Percentiles rank a stretch among this genome's conserved stretches.
Evolutionary conservation across 2,888 invertebrate species (phyloP).

Genomic region (Drosophila paucipuncta): DNA sequence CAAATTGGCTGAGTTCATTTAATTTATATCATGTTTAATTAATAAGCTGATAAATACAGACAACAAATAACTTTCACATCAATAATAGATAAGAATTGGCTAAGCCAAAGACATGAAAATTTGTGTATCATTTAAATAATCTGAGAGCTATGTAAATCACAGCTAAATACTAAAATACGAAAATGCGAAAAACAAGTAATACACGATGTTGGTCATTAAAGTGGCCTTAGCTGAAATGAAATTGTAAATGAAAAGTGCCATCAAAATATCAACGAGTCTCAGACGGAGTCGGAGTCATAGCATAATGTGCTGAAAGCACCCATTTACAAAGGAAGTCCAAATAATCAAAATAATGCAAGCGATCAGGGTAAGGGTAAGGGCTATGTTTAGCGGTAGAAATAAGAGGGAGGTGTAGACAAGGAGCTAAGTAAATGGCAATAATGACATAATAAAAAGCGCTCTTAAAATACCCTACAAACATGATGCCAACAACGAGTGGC

Average conservation of each 20-base stretch:
- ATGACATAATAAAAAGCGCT: conserved; percentile 79
- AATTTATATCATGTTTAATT: conserved; percentile 22
- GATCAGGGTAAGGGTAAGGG: conserved; percentile 23
- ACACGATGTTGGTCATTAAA: conserved; percentile 44
- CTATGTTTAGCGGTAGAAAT: not conserved
- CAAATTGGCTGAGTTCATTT: conserved; percentile 9
- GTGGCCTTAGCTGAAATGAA: conserved; percentile 47
- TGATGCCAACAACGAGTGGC: conserved; percentile 64
- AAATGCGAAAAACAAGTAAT: conserved; percentile 23
- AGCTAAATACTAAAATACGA: conserved; percentile 31
- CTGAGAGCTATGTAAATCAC: conserved; percentile 57
- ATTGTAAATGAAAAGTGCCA: conserved; percentile 59
- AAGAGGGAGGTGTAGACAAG: conserved; percentile 9
- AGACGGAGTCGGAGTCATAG: conserved; percentile 34
- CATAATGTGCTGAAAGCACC: conserved; percentile 71
- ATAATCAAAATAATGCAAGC: conserved; percentile 78
- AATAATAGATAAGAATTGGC: conserved; percentile 29
- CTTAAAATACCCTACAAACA: conserved; percentile 72
- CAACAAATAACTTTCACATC: conserved; percentile 9
- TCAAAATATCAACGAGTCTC: conserved; percentile 63
- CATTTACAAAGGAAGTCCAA: conserved; percentile 66
- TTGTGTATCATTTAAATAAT: conserved; percentile 46
- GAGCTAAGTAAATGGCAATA: conserved; percentile 76
- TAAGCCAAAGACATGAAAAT: conserved; percentile 22
- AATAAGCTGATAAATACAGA: conserved; percentile 21